phyloP scores from a whole-genome alignment of 2,888 invertebrate genomes.

The Trypoxylon attenuatum region DNA sequence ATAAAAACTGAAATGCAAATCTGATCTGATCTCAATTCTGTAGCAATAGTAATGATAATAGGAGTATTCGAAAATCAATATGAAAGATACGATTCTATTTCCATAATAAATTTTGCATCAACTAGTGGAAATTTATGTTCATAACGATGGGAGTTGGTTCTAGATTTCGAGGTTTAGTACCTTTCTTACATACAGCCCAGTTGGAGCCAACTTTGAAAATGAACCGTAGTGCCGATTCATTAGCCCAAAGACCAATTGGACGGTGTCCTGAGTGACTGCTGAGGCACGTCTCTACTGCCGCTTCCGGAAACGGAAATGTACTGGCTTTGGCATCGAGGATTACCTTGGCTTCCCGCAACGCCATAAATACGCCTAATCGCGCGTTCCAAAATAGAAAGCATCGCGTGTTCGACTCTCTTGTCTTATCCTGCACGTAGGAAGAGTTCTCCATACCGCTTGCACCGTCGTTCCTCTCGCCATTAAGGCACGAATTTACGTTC shows the following conservation, averaged over 20 bases:
- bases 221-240: not conserved
- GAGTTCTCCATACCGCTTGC: constrained; percentile 11
- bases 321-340: constrained; percentile 8
- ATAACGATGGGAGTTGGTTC: no score
- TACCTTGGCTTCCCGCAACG: constrained; percentile 23
- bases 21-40: no score
- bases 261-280: not conserved
- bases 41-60: no score
- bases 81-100: no score
- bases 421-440: constrained; percentile 28
- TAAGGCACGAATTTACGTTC: constrained; percentile 20
- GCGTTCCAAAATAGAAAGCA: constrained; percentile 51
- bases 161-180: no score
- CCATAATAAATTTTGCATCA: no score
- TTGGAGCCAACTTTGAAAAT: not conserved
- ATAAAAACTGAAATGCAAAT: no score
- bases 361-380: constrained; percentile 57
- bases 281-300: not conserved
- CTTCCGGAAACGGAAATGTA: constrained; percentile 50
- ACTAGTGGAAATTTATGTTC: no score
- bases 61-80: no score
- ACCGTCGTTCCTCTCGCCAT: not conserved
- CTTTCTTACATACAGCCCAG: no score
- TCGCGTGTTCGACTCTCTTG: constrained; percentile 25
- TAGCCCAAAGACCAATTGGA: not conserved